Evolutionary conservation across 2,888 invertebrate species (phyloP).

Genomic region (Polymixis lichenea): DNA sequence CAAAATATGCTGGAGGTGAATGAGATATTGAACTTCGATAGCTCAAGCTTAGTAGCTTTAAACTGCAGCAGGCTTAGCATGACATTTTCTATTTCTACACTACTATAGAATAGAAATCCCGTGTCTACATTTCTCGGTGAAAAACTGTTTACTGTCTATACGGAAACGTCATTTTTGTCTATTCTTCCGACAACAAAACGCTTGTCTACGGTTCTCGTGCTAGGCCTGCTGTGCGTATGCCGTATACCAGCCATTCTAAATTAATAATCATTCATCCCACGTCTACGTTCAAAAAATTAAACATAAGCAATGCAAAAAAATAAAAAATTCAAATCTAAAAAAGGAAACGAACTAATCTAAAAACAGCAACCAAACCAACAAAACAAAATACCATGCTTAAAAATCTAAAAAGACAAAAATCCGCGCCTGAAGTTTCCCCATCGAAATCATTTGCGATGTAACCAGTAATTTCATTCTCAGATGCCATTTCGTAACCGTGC

Average conservation of each 20-base stretch:
- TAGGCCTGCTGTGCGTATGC: too few species aligned
- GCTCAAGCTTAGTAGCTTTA: too few species aligned
- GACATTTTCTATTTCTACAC: too few species aligned
- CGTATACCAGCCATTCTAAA: neutral
- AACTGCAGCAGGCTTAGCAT: too few species aligned
- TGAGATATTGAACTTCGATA: conserved; percentile 1
- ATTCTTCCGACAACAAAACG: too few species aligned
- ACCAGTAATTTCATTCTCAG: conserved; percentile 75
- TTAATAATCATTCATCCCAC: neutral
- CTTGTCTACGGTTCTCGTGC: too few species aligned
- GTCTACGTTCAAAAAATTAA: neutral
- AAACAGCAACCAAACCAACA: neutral
- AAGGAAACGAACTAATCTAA: neutral
- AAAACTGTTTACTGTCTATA: too few species aligned
- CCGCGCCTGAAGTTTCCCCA: conserved; percentile 19
- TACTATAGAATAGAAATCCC: too few species aligned
- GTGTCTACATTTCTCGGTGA: too few species aligned
- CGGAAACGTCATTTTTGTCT: too few species aligned
- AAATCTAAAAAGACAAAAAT: conserved; percentile 23
- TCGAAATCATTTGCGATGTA: conserved; percentile 55
- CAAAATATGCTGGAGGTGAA: neutral
- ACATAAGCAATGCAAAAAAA: neutral
- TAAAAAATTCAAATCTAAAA: neutral
- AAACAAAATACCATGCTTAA: neutral
- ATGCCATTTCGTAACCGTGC: conserved; percentile 70